Conservation (phyloP, 2,888 invertebrate genomes). For the Caenorhabditis imperialis region DNA sequence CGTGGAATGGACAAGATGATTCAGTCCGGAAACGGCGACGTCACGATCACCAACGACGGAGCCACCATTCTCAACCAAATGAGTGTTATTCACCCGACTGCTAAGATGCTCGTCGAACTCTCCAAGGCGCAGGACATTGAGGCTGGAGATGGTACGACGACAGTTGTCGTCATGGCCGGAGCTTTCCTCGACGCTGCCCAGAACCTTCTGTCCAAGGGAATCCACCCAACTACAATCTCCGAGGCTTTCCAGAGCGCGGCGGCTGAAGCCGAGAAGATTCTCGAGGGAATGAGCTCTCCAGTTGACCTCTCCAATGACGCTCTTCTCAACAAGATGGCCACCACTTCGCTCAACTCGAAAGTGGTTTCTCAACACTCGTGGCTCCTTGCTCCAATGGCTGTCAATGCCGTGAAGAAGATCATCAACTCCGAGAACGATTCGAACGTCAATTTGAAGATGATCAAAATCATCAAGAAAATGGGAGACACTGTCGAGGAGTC, state of each 20-base stretch:
- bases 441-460: constrained; percentile 92
- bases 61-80: constrained; percentile 99
- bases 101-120: constrained; percentile 98
- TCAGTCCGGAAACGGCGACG: constrained; percentile 95
- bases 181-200: constrained; percentile 94
- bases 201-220: constrained; percentile 88
- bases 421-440: constrained; percentile 84
- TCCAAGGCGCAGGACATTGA: constrained; percentile 97
- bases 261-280: constrained; percentile 85
- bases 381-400: constrained; percentile 94
- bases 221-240: constrained; percentile 97
- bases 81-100: constrained; percentile 97
- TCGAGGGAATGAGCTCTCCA: constrained; percentile 87
- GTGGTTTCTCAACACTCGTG: constrained; percentile 98
- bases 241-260: constrained; percentile 92
- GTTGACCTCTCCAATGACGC: constrained; percentile 90
- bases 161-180: constrained; percentile 95
- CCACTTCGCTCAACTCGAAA: constrained; percentile 97
- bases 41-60: constrained; percentile 99
- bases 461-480: constrained; percentile 95
- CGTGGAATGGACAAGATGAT: constrained; percentile 99
- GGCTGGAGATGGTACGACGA: constrained; percentile 99
- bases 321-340: constrained; percentile 92
- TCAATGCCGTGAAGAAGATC: constrained; percentile 93
- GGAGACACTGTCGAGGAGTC: constrained; percentile 86